phyloP scores from a whole-genome alignment of 2,797 vertebrate species.

The Pseudomugil tenellus region DNA sequence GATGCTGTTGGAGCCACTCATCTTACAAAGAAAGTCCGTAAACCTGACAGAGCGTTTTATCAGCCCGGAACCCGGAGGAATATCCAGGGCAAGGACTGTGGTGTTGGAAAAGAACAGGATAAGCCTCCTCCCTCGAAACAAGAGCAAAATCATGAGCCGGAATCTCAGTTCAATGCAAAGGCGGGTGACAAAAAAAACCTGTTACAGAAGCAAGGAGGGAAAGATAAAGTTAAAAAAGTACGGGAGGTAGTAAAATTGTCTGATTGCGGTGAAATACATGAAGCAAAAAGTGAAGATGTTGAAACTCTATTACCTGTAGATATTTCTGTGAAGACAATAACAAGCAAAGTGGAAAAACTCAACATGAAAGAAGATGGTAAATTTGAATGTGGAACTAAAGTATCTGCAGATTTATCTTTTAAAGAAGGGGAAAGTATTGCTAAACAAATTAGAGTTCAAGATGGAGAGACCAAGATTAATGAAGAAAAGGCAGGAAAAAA shows the following conservation, averaged over 20 bases:
- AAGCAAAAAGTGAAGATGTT: conserved; percentile 37
- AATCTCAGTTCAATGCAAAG: conserved; percentile 42
- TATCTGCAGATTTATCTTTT: conserved; percentile 21
- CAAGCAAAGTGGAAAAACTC: conserved; percentile 82
- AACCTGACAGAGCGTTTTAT: conserved; percentile 95
- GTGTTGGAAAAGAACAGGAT: conserved; percentile 60
- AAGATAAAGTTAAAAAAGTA: conserved; percentile 41
- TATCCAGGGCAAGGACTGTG: conserved; percentile 74
- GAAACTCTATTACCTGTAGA: conserved; percentile 36
- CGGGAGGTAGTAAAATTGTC: conserved; percentile 34
- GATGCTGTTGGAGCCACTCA: conserved; percentile 56
- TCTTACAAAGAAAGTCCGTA: conserved; percentile 83
- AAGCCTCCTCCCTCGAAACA: conserved; percentile 42
- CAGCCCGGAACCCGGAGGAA: conserved; percentile 90
- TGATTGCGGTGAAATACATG: conserved; percentile 50
- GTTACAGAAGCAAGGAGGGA: conserved; percentile 36
- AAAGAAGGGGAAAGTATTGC: conserved; percentile 49
- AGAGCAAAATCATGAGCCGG: conserved; percentile 41
- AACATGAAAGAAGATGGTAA: conserved; percentile 70
- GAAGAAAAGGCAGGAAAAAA: conserved; percentile 60
- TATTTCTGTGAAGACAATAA: conserved; percentile 73
- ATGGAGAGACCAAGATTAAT: conserved; percentile 44
- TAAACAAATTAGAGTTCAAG: conserved; percentile 60
- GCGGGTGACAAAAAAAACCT: conserved; percentile 39
- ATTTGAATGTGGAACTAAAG: conserved; percentile 38